Conservation (phyloP, 2,797 vertebrate species). For the Characodon lateralis region DNA sequence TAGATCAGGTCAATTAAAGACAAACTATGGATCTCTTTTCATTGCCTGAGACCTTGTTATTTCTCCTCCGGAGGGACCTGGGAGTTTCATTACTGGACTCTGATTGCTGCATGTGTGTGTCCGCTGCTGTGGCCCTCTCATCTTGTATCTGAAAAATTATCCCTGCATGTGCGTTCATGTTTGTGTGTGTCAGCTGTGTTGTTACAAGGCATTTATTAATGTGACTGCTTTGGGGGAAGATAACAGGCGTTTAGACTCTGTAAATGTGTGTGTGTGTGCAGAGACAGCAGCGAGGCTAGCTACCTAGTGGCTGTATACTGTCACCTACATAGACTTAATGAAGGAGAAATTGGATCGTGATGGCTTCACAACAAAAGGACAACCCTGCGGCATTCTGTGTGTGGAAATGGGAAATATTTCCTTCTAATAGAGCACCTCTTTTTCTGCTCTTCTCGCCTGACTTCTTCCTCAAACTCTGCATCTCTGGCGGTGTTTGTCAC, state of each 20-base stretch:
- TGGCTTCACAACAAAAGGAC: constrained; percentile 63
- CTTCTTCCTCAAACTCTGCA: constrained; percentile 38
- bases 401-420: constrained; percentile 62
- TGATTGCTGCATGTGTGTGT: constrained; percentile 5
- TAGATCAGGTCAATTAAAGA: constrained; percentile 55
- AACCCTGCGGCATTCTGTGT: constrained; percentile 41
- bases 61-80: constrained; percentile 22
- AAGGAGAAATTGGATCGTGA: constrained; percentile 75
- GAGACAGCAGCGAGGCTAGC: constrained; percentile 19
- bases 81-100: constrained; percentile 38
- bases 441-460: constrained; percentile 47
- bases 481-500: neutral
- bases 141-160: constrained; percentile 23
- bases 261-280: constrained; percentile 30
- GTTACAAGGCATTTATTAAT: constrained; percentile 61
- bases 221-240: constrained; percentile 56
- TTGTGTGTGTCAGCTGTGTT: constrained; percentile 39
- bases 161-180: constrained; percentile 15
- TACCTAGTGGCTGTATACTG: constrained; percentile 49
- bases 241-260: constrained; percentile 56
- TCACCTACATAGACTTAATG: constrained; percentile 60
- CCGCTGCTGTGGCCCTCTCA: constrained; percentile 5
- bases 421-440: constrained; percentile 59
- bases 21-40: constrained; percentile 28
- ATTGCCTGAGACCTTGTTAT: constrained; percentile 44